Evolutionary conservation across 2,888 invertebrate species (phyloP).

Genomic region (Watsonalla cultraria): DNA sequence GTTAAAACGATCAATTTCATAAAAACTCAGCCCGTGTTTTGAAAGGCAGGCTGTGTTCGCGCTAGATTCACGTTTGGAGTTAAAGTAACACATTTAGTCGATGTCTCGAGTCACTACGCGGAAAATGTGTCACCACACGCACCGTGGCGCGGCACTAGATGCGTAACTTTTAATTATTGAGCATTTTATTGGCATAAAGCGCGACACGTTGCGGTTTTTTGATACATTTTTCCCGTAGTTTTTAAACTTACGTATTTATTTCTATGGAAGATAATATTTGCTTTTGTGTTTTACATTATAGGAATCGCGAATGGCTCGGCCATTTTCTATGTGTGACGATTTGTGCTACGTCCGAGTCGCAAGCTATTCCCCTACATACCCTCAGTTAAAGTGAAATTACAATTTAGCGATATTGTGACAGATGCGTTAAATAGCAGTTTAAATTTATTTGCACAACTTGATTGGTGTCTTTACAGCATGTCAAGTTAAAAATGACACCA

Average conservation of each 20-base stretch:
- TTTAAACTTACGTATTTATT: constrained; percentile 68
- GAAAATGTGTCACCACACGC: constrained; percentile 49
- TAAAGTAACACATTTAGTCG: constrained; percentile 75
- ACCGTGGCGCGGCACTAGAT: constrained; percentile 39
- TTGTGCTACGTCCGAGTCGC: constrained; percentile 62
- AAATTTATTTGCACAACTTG: too few species aligned
- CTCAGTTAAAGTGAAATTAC: constrained; percentile 44
- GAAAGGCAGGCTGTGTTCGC: constrained; percentile 44
- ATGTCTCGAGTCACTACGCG: constrained; percentile 65
- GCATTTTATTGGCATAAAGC: constrained; percentile 53
- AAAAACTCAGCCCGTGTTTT: constrained; percentile 51
- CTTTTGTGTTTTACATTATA: constrained; percentile 65
- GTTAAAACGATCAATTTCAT: constrained; percentile 54
- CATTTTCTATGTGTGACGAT: constrained; percentile 37
- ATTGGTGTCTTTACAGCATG: too few species aligned
- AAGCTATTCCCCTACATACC: constrained; percentile 46
- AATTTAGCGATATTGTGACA: not conserved
- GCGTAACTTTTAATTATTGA: constrained; percentile 49
- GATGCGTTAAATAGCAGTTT: not conserved
- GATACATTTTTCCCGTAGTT: constrained; percentile 57
- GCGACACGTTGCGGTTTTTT: constrained; percentile 24
- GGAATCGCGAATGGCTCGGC: constrained; percentile 57
- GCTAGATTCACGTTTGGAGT: constrained; percentile 56
- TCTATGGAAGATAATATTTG: constrained; percentile 74
- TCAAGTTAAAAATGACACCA: too few species aligned